Evolutionary conservation across 2,888 invertebrate species (phyloP), one percentile per base, ranked within the genome.

Genomic region (Arrhopalites spinosus): DNA sequence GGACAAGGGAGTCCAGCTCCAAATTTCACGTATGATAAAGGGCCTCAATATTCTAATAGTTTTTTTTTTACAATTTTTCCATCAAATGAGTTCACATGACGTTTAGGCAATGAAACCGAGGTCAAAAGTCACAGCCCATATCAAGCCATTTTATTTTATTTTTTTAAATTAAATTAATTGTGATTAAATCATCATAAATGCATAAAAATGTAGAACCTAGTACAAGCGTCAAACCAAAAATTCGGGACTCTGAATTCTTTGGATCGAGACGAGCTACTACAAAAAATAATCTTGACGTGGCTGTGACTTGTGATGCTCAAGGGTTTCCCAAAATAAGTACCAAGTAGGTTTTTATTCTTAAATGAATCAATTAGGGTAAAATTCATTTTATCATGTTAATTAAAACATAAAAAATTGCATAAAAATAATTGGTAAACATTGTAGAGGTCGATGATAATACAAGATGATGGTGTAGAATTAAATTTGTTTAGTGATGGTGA

Each of bases 281-380:
- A 45, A 59, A 78, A 30, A 78, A 80, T 47, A 77, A 79, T 25
- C 43, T 23, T 11, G 75, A 78, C 63, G 80, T 89, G 78, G 90
- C 90, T 83, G 86, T 92, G 85, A 89, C 89, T 82, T 91, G 91
- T 86, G 89, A 90, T 85, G 89, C 89, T 63, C 89, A 90, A 85
- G 89, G 87, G 75, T 87, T 87, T 85, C 91, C 91, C 78, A 87
- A 36, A 36, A 7, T 36, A 36, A 36, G 5, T 36, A 36, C 36
- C 36, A 36, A 36, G 36, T 36, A 36, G 36, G 36, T 36, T 36
- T 36, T 36, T 11, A 36, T 36, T 7, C 36, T 36, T 36, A 3
- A 36, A n/a, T n/a, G 36, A 36, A 36, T 36, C 36, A 36, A n/a
- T n/a, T n/a, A n/a, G n/a, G n/a, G n/a, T n/a, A n/a, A n/a, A n/a